A percentile compares a stretch with the other conserved stretches of the same genome.
Conservation (phyloP, 2,888 invertebrate genomes). For the Cabera pusaria region DNA sequence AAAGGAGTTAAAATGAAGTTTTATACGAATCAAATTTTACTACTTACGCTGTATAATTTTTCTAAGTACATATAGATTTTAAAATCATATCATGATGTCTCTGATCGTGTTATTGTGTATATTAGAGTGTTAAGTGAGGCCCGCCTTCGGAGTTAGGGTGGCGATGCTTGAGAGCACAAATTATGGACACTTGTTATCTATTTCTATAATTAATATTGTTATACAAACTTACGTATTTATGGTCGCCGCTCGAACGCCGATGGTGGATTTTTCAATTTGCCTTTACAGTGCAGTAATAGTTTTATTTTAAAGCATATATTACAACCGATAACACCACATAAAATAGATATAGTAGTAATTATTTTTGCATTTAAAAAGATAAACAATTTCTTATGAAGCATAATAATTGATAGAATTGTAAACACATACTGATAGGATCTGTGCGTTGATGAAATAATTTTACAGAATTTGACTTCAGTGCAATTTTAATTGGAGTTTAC, state of each 20-base stretch:
- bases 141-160: no score
- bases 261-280: slow-evolving; percentile 37
- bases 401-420: slow-evolving; percentile 44
- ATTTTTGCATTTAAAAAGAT: slow-evolving; percentile 50
- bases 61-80: slow-evolving; percentile 73
- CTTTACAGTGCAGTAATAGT: slow-evolving; percentile 36
- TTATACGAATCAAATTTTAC: slow-evolving; percentile 76
- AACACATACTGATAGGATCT: slow-evolving; percentile 5
- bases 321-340: slow-evolving; percentile 25
- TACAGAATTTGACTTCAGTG: no score
- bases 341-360: slow-evolving; percentile 37
- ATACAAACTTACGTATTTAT: slow-evolving; percentile 20
- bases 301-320: slow-evolving; percentile 27
- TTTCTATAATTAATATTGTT: slow-evolving; percentile 31
- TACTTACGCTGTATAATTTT: slow-evolving; percentile 69
- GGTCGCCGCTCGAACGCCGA: slow-evolving; percentile 23
- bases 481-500: no score
- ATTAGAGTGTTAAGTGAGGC: slow-evolving; percentile 54
- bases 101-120: slow-evolving; percentile 55
- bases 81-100: slow-evolving; percentile 72
- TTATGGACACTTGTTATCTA: slow-evolving; percentile 32
- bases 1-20: slow-evolving; percentile 72
- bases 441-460: slow-evolving; percentile 15
- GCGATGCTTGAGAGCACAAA: slow-evolving; percentile 46
- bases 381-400: slow-evolving; percentile 43